Base-by-base conservation (phyloP, 2,113 vertebrate species). In the Lagenorhynchus albirostris region DNA sequence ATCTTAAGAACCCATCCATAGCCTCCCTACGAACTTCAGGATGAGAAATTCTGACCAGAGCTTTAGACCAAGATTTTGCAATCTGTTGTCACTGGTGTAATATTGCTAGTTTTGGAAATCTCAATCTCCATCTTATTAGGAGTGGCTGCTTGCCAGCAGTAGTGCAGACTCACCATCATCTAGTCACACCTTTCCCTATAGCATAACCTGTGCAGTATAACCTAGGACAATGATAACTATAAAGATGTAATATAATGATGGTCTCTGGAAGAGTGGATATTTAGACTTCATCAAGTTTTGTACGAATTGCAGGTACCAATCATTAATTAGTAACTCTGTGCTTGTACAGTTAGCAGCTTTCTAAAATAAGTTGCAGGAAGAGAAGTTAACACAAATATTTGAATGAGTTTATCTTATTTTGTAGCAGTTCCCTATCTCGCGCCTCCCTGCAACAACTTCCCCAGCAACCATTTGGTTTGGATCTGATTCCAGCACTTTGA, bases 371-470 rank as follows among this genome's bases (percentile, higher is more conserved):
- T 96, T 95, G 13, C 50, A 29, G 93, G 38, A 74, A 95, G 82
- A 97, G 8, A 91, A 96, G 41, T 91, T 85, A 91, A 89, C 18
- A 77, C 44, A 96, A 83, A 65, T 93, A 95, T 82, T 90, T 94
- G 62, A 95, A 68, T 98, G 84, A 92, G 93, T 93, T 73, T 93
- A 94, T 77, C 25, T 67, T 82, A 50, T 47, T 74, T 96, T 94
- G 53, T n/a, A 70, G 8, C 8, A 44, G 9, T 82, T 80, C 63
- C 80, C 23, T 17, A 31, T 25, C 33, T 63, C 50, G 3, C 14
- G 8, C 44, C 33, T 55, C 26, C 47, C 29, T 5, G 3, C 53
- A 53, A 60, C 47, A 50, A 58, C 11, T 81, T 87, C 63, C 25
- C 67, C 41, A 87, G 82, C 58, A 91, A 18, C 41, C 38, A 50